phyloP scores from a whole-genome alignment of 2,888 invertebrate species.

The Cantharis flavilabris region DNA sequence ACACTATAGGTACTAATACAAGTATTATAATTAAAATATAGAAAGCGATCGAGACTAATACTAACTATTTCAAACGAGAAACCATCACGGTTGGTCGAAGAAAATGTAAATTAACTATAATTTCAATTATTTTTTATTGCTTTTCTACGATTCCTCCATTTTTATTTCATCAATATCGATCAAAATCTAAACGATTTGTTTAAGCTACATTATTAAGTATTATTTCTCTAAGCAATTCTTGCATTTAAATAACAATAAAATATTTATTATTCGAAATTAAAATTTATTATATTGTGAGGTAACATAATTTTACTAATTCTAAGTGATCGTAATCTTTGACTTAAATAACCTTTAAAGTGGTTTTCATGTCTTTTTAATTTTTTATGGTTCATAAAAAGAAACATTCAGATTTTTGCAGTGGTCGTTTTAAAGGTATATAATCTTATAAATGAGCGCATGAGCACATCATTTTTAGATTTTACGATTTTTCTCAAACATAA shows the following conservation, averaged over 20 bases:
- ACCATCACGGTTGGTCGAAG: background rate
- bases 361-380: constrained; percentile 41
- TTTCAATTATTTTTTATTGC: background rate
- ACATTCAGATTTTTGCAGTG: constrained; percentile 39
- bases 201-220: background rate
- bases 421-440: constrained; percentile 36
- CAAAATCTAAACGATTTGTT: background rate
- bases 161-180: background rate
- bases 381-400: constrained; percentile 42
- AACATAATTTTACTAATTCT: constrained; percentile 36
- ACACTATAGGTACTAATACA: background rate
- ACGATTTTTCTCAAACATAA: constrained; percentile 42
- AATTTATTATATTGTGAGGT: constrained; percentile 4
- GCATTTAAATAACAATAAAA: background rate
- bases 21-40: background rate
- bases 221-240: background rate
- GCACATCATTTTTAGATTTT: constrained; percentile 47
- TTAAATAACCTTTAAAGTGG: constrained; percentile 37
- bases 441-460: constrained; percentile 51
- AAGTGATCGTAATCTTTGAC: constrained; percentile 39
- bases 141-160: background rate
- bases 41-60: background rate
- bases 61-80: background rate
- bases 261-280: background rate
- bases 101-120: background rate